phyloP scores from a whole-genome alignment of 2,797 vertebrate species.

The Amazonetta brasiliensis region DNA sequence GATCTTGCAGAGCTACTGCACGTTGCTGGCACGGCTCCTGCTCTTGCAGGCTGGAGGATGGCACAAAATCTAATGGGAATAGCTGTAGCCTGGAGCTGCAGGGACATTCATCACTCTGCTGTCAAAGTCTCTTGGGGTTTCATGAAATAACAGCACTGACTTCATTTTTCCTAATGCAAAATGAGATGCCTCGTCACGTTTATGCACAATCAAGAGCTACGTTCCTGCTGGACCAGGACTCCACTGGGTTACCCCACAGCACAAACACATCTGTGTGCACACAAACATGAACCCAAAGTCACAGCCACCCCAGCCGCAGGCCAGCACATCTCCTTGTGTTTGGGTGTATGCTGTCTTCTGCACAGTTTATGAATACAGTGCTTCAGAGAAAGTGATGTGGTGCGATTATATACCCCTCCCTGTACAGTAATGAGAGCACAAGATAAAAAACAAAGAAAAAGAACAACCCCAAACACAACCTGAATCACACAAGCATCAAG shows the following conservation, averaged over 20 bases:
- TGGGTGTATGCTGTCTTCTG: background rate
- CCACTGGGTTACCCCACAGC: background rate
- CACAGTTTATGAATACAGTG: fast-evolving
- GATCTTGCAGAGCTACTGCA: background rate
- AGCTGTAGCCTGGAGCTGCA: background rate
- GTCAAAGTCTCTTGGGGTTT: background rate
- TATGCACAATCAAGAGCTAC: background rate
- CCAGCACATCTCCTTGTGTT: background rate
- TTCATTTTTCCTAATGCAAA: background rate
- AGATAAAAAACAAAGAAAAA: background rate
- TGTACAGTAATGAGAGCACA: background rate
- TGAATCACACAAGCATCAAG: background rate
- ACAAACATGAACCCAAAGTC: background rate
- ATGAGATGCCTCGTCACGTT: background rate
- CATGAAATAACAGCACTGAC: background rate
- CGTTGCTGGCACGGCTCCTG: fast-evolving
- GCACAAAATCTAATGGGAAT: background rate
- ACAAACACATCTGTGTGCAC: fast-evolving
- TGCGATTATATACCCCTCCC: fast-evolving
- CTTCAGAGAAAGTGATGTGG: background rate
- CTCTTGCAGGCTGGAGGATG: background rate
- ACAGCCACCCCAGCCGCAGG: background rate
- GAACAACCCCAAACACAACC: background rate
- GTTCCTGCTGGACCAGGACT: background rate
- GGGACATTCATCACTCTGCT: background rate